Percentiles rank a stretch among this genome's conserved stretches.
Conservation (phyloP, 2,888 invertebrate species). For the Argyresthia goedartella region DNA sequence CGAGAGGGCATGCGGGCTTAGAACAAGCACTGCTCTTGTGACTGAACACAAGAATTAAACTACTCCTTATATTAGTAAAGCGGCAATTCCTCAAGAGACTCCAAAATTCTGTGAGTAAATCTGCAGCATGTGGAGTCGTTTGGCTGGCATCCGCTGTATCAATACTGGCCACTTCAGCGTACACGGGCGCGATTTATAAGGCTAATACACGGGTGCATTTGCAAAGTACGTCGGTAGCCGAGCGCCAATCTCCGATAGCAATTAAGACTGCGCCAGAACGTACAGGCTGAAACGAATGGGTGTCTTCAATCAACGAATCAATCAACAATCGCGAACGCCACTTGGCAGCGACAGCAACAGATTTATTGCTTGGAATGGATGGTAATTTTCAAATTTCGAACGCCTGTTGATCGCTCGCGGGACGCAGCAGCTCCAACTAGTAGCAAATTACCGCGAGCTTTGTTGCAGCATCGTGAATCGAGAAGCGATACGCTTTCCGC, state of each 20-base stretch:
- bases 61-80: too few species aligned
- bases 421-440: conserved; percentile 9
- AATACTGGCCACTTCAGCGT: too few species aligned
- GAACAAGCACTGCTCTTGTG: too few species aligned
- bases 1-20: too few species aligned
- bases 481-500: not conserved
- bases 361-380: conserved; percentile 58
- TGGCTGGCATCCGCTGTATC: too few species aligned
- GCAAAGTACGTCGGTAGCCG: not conserved
- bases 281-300: conserved; percentile 60
- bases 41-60: too few species aligned
- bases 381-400: conserved; percentile 62
- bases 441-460: conserved; percentile 13
- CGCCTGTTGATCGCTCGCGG: conserved; percentile 51
- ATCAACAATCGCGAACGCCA: conserved; percentile 64
- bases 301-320: conserved; percentile 70
- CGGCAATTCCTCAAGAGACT: too few species aligned
- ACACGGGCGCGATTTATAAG: not conserved
- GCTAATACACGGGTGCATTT: conserved; percentile 5
- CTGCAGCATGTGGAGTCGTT: not conserved
- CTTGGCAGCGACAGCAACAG: conserved; percentile 63
- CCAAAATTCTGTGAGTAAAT: not conserved
- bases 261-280: conserved; percentile 56
- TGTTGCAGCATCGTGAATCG: not conserved
- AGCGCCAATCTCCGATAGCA: conserved; percentile 56